Conservation (phyloP, 1,140 invertebrate species). For the Penaeus vannamei region DNA sequence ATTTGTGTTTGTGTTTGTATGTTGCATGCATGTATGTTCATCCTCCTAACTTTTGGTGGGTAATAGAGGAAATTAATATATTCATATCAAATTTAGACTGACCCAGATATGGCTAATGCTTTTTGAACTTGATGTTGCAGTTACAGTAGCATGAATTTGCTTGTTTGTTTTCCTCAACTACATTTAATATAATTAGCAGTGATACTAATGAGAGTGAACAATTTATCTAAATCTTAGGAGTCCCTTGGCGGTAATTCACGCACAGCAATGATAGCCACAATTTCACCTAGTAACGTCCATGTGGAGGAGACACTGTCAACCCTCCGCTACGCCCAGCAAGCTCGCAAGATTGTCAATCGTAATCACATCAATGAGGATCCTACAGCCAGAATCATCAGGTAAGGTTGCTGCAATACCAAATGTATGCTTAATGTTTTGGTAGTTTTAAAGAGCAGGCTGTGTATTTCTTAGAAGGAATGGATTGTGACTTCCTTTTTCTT, state of each 20-base stretch:
- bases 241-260: slow-evolving; percentile 80
- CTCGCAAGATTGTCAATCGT: slow-evolving; percentile 88
- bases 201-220: neutral
- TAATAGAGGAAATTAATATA: too few relatives aligned
- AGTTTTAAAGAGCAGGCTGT: neutral
- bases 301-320: slow-evolving; percentile 88
- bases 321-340: slow-evolving; percentile 88
- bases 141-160: neutral
- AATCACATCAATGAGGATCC: slow-evolving; percentile 86
- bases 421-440: neutral
- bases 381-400: slow-evolving; percentile 78
- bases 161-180: neutral
- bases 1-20: too few relatives aligned
- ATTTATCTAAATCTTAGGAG: slow-evolving; percentile 71
- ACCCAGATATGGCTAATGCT: too few relatives aligned
- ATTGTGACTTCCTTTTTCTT: neutral
- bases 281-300: slow-evolving; percentile 84
- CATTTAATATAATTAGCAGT: neutral
- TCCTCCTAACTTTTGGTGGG: too few relatives aligned
- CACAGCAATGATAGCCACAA: slow-evolving; percentile 81
- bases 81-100: too few relatives aligned
- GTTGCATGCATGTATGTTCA: too few relatives aligned
- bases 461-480: neutral
- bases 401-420: slow-evolving; percentile 67
- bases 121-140: too few relatives aligned